Percentiles rank a stretch among this genome's conserved stretches.
Evolutionary conservation across 1,140 invertebrate genomes (phyloP).

Genomic region (Xylocopa sonorina): DNA sequence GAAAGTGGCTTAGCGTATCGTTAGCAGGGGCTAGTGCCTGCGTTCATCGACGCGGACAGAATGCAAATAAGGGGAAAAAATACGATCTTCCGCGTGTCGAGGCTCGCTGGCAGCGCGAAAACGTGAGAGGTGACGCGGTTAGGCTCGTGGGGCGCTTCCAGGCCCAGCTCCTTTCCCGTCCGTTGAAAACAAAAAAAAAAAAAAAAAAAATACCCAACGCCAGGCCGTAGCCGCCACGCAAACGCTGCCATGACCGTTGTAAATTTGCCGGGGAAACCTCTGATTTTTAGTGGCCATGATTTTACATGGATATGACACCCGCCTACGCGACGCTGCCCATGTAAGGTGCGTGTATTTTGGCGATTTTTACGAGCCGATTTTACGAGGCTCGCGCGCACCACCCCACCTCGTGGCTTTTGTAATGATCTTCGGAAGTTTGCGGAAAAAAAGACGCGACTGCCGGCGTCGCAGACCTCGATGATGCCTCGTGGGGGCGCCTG

Average conservation of each 20-base stretch:
- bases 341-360: conserved; percentile 70
- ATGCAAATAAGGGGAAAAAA: conserved; percentile 33
- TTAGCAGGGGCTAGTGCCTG: not conserved
- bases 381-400: conserved; percentile 61
- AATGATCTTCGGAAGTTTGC: conserved; percentile 70
- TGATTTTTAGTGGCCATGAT: conserved; percentile 72
- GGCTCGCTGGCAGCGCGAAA: conserved; percentile 10
- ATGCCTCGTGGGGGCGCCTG: too few relatives aligned
- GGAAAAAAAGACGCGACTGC: conserved; percentile 41
- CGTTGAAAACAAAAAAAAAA: too few relatives aligned
- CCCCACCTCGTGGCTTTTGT: conserved; percentile 55
- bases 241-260: conserved; percentile 51
- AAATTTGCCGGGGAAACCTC: conserved; percentile 65
- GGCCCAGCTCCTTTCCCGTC: not conserved
- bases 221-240: not conserved
- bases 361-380: conserved; percentile 67
- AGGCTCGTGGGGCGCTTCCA: not conserved
- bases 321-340: conserved; percentile 67
- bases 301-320: conserved; percentile 69
- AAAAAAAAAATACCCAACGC: conserved; percentile 56
- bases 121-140: too few relatives aligned
- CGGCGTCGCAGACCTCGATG: not conserved
- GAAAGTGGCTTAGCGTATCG: conserved; percentile 15
- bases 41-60: conserved; percentile 30
- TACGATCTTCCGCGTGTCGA: conserved; percentile 12